These are phyloP conservation scores for Mobula hypostoma DNA, from an alignment of 2,113 vertebrate genomes.

Conservation along the genomic window DNA sequence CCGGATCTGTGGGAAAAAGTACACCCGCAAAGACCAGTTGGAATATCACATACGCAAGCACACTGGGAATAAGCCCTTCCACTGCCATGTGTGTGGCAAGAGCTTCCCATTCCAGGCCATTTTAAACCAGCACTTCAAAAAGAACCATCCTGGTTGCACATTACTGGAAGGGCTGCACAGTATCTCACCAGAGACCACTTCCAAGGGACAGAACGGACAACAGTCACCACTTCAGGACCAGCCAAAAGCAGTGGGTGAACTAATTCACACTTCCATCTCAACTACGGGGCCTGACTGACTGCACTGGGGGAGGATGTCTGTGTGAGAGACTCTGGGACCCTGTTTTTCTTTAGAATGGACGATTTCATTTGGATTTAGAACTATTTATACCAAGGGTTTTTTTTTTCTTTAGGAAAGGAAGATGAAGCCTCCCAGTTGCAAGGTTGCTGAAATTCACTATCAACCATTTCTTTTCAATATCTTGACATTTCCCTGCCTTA, in stretches of 20 bases:
- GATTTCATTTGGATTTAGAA: constrained; percentile 24
- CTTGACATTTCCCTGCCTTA: background rate
- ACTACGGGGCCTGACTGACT: constrained; percentile 25
- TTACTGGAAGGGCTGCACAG: constrained; percentile 85
- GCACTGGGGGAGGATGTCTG: background rate
- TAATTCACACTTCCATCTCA: constrained; percentile 8
- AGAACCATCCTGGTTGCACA: constrained; percentile 90
- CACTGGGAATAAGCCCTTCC: constrained; percentile 97
- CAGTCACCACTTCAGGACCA: constrained; percentile 82
- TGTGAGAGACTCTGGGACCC: background rate
- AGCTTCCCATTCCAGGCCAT: constrained; percentile 99
- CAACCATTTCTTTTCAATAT: background rate
- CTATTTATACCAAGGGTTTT: background rate
- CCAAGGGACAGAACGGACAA: constrained; percentile 75
- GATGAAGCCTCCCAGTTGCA: background rate
- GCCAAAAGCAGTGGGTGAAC: constrained; percentile 49
- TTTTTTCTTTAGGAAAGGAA: background rate
- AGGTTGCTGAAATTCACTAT: background rate
- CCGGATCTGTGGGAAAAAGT: constrained; percentile 98
- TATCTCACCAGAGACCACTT: constrained; percentile 87
- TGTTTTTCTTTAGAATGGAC: background rate
- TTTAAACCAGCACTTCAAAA: constrained; percentile 99
- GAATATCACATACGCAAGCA: constrained; percentile 99
- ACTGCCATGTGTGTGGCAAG: constrained; percentile 93
- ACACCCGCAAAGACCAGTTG: constrained; percentile 97